phyloP scores from a whole-genome alignment of 2,113 vertebrate genomes.

The Aspiorhynchus laticeps region DNA sequence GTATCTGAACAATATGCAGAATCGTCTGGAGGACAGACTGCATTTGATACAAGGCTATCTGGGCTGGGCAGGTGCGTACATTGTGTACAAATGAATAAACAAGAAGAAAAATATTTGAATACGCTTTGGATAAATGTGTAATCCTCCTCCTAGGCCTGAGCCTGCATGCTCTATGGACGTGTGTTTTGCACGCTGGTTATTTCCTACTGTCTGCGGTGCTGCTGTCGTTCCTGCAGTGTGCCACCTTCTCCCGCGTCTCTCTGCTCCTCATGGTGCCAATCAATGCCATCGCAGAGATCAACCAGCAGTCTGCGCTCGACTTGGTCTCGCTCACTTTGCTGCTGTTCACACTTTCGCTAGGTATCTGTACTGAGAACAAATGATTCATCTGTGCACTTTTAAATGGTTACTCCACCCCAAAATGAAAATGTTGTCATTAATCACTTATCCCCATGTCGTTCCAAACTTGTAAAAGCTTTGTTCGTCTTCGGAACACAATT shows the following conservation, averaged over 20 bases:
- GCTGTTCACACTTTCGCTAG: constrained; percentile 70
- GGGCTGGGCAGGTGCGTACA: constrained; percentile 70
- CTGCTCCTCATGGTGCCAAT: constrained; percentile 76
- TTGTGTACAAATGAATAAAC: not conserved
- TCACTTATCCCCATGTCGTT: too few relatives aligned
- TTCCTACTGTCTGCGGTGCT: constrained; percentile 72
- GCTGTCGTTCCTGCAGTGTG: constrained; percentile 78
- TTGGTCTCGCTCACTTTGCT: constrained; percentile 71
- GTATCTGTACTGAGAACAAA: constrained; percentile 51
- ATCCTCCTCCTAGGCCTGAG: constrained; percentile 68
- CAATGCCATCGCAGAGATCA: constrained; percentile 71
- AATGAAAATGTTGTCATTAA: too few relatives aligned
- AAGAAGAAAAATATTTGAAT: not conserved
- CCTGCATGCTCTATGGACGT: constrained; percentile 74
- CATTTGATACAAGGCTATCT: constrained; percentile 74
- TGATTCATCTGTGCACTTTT: not conserved
- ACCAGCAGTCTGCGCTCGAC: constrained; percentile 76
- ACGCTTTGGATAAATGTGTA: not conserved
- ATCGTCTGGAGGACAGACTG: constrained; percentile 72
- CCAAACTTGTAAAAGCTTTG: too few relatives aligned
- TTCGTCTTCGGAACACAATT: too few relatives aligned
- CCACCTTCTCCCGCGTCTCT: constrained; percentile 59
- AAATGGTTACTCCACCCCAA: too few relatives aligned
- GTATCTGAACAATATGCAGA: constrained; percentile 71
- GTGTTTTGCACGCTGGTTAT: constrained; percentile 69